Percentiles rank a stretch among this genome's conserved stretches.
Conservation (phyloP, 2,113 vertebrate species). For the Perca flavescens region DNA sequence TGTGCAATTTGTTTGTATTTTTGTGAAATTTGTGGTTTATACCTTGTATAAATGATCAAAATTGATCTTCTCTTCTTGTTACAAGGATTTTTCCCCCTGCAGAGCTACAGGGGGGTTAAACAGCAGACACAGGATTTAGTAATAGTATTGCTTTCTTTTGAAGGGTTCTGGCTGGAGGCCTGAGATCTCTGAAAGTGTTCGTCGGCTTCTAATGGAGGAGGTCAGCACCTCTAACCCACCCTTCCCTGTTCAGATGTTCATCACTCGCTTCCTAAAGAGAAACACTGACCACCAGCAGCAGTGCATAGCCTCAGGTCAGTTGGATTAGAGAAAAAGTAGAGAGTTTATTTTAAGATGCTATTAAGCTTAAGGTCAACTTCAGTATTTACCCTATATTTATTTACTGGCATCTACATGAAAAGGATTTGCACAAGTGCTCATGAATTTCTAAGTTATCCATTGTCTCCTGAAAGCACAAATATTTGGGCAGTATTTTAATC, state of each 20-base stretch:
- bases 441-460: not conserved
- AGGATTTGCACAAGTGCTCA: not conserved
- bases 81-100: not conserved
- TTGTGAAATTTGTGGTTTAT: not conserved
- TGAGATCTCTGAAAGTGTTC: constrained; percentile 81
- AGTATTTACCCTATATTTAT: not conserved
- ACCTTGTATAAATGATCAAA: not conserved
- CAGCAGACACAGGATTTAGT: not conserved
- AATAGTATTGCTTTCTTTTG: not conserved
- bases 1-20: not conserved
- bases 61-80: not conserved
- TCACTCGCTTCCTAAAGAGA: constrained; percentile 86
- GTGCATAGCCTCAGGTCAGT: constrained; percentile 79
- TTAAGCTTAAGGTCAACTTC: not conserved
- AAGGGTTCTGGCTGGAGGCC: constrained; percentile 77
- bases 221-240: constrained; percentile 86
- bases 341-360: not conserved
- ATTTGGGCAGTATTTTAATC: not conserved
- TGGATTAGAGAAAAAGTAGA: too few relatives aligned
- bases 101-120: not conserved
- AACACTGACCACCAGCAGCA: constrained; percentile 77
- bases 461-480: not conserved
- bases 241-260: constrained; percentile 88
- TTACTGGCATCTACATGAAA: not conserved
- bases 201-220: constrained; percentile 88